Base-by-base conservation (phyloP, 2,113 vertebrate genomes). In the Spermophilus dauricus region DNA sequence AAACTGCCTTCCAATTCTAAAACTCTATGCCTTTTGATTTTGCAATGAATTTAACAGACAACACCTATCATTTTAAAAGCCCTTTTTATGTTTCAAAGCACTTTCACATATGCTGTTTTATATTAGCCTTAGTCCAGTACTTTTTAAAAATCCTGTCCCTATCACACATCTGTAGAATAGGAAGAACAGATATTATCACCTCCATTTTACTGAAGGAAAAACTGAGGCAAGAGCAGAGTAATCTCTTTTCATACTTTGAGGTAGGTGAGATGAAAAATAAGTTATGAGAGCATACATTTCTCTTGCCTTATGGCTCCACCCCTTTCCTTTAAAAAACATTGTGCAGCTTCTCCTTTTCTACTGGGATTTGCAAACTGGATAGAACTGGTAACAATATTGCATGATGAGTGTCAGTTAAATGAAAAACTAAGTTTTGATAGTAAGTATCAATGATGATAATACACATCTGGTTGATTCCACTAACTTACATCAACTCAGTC, bases 51-150 rank as follows among this genome's bases (percentile, higher is more conserved):
- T 91, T 96, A 96, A 94, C 86, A 83, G 91, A 89, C 5, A 77
- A n/a, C 32, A 90, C 26, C 39, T 94, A 84, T 97, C 77, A 75
- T 94, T 95, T 88, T 89, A 91, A 96, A 97, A 95, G 70, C 58
- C 45, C 45, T 26, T 89, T 96, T 83, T 93, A 94, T 73, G 82
- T 95, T 95, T 96, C 67, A 96, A 94, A 95, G 61, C 30, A 82
- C 73, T 96, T 96, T 97, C 78, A 89, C 89, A 91, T 56, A 93
- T 75, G 86, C 78, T 83, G 30, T 42, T 70, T 78, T 85, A 89
- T 78, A 91, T 91, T 86, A 86, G 63, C 96, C 93, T 96, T 61
- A 86, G 45, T 76, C 77, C 24, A 37, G 10, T 89, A 72, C 70
- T 81, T 86, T 17, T 20, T 12, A n/a, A 32, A 14, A 72, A 56